Evolutionary conservation across 53 echinoderm and acorn worm species (phyloP).

Genomic region (Antedon mediterranea): DNA sequence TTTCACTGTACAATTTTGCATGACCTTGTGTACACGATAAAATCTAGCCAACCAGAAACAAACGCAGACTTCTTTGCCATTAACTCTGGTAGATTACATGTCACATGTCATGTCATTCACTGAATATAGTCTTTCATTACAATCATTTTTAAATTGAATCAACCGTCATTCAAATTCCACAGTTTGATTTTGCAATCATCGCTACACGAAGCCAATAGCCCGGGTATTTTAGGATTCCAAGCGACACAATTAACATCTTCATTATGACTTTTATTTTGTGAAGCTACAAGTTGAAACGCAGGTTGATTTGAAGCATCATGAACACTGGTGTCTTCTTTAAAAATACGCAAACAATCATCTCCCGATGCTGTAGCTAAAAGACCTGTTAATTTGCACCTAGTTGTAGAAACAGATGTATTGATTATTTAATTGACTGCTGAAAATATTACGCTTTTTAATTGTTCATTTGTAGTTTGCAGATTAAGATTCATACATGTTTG

Average conservation of each 20-base stretch:
- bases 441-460: too few species aligned
- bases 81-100: too few species aligned
- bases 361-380: slow-evolving; percentile 72
- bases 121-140: too few species aligned
- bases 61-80: too few species aligned
- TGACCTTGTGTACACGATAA: too few species aligned
- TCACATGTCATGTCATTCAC: too few species aligned
- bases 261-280: slow-evolving; percentile 37
- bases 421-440: too few species aligned
- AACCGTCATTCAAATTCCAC: slow-evolving; percentile 37
- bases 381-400: slow-evolving; percentile 72
- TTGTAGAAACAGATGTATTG: not conserved
- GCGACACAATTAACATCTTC: slow-evolving; percentile 69
- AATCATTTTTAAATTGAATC: not conserved
- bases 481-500: too few species aligned
- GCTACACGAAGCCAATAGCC: slow-evolving; percentile 56
- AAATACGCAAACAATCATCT: slow-evolving; percentile 66
- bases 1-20: too few species aligned
- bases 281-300: slow-evolving; percentile 25
- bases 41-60: too few species aligned
- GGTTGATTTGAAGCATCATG: slow-evolving; percentile 40
- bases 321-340: slow-evolving; percentile 48
- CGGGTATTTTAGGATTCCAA: slow-evolving; percentile 68
- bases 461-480: too few species aligned
- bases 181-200: slow-evolving; percentile 72